Evolutionary conservation across 2,888 invertebrate genomes (phyloP).

Genomic region (Hyposoter dolosus): DNA sequence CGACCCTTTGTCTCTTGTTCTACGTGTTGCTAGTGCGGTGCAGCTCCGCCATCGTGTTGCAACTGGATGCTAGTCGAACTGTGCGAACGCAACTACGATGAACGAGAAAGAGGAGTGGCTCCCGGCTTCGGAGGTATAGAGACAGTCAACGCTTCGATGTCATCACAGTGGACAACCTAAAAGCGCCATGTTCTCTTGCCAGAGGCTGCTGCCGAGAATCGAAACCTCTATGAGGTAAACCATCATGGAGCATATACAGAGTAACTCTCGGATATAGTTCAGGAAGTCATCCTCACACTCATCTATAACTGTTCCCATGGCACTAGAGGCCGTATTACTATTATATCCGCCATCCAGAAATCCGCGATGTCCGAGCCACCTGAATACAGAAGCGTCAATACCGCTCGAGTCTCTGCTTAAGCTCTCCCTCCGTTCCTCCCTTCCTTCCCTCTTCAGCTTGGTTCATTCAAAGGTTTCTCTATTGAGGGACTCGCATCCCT

Average conservation of each 20-base stretch:
- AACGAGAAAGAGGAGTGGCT: constrained; percentile 39
- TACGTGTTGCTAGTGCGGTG: constrained; percentile 16
- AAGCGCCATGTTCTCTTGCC: constrained; percentile 34
- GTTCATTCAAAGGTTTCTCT: constrained; percentile 35
- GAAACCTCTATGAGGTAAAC: constrained; percentile 10
- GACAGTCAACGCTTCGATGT: constrained; percentile 35
- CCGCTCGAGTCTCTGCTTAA: not conserved
- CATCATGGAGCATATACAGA: constrained; percentile 34
- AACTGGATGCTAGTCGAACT: constrained; percentile 26
- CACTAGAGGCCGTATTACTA: constrained; percentile 34
- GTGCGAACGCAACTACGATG: constrained; percentile 15
- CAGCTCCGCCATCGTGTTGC: constrained; percentile 24
- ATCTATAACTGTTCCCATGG: constrained; percentile 15
- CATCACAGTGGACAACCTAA: constrained; percentile 26
- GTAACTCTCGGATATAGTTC: constrained; percentile 23
- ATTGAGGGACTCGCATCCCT: not conserved
- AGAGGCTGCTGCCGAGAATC: constrained; percentile 39
- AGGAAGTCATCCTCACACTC: constrained; percentile 42
- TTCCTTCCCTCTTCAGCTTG: not conserved
- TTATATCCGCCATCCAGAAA: constrained; percentile 38
- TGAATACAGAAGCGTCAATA: constrained; percentile 40
- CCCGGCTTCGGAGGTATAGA: constrained; percentile 10
- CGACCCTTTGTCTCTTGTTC: constrained; percentile 29
- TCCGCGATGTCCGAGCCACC: constrained; percentile 33
- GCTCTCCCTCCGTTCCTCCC: constrained; percentile 10